phyloP scores from a whole-genome alignment of 1,140 invertebrate genomes.

The Drosophila aff. region DNA sequence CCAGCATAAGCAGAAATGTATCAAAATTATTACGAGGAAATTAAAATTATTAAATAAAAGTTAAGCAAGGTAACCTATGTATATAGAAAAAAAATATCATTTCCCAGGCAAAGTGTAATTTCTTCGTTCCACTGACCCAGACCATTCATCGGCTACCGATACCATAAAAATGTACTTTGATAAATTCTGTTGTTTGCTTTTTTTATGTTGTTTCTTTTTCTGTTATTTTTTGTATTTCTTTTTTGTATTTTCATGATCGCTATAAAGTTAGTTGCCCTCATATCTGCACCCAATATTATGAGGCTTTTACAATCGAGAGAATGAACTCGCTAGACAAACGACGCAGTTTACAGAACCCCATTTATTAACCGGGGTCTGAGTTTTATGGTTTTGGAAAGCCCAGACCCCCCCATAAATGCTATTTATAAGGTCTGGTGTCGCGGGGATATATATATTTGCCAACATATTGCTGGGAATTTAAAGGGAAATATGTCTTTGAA shows the following conservation, averaged over 20 bases:
- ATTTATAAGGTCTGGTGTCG: conserved; percentile 30
- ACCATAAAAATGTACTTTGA: conserved; percentile 24
- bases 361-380: conserved; percentile 30
- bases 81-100: not conserved
- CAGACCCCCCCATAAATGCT: conserved; percentile 24
- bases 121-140: not conserved
- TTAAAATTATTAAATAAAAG: conserved; percentile 1
- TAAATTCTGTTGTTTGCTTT: conserved; percentile 6
- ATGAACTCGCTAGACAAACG: conserved; percentile 40
- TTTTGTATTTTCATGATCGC: conserved; percentile 23
- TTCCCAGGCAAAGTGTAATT: not conserved
- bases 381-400: conserved; percentile 33
- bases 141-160: conserved; percentile 28
- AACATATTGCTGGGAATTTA: not conserved
- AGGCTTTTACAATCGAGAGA: conserved; percentile 23
- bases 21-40: not conserved
- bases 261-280: conserved; percentile 35
- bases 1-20: not conserved
- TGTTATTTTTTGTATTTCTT: not conserved
- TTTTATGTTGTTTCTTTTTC: conserved; percentile 8
- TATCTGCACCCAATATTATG: conserved; percentile 30
- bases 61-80: no score
- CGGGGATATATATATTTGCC: not conserved
- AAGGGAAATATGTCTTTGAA: not conserved
- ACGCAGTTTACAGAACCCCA: conserved; percentile 45